Percentiles rank a stretch among this genome's conserved stretches.
Conservation (phyloP, 92 coral and sea anemone genomes). For the Heteractis magnifica region DNA sequence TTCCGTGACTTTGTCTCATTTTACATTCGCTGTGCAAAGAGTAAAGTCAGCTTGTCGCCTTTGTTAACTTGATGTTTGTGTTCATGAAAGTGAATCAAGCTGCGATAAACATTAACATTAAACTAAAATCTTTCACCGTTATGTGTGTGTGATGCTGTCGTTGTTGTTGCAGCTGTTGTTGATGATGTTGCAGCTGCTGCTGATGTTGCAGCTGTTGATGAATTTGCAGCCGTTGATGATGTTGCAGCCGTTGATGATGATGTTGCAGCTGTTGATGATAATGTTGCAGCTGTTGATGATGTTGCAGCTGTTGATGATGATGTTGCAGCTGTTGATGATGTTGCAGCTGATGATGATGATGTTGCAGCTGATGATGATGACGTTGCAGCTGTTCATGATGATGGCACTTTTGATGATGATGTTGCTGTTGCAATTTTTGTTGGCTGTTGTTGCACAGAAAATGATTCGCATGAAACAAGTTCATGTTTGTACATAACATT, state of each 20-base stretch:
- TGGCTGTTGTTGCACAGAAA: neutral
- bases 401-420: too few relatives aligned
- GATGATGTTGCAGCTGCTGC: too few relatives aligned
- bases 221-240: too few relatives aligned
- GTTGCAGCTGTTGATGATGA: neutral
- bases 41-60: slow-evolving; percentile 33
- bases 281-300: too few relatives aligned
- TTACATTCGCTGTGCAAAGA: slow-evolving; percentile 32
- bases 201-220: too few relatives aligned
- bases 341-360: too few relatives aligned
- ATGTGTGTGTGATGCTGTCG: neutral
- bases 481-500: neutral
- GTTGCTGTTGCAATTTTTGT: neutral
- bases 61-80: slow-evolving; percentile 5
- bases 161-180: neutral
- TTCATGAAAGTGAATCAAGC: slow-evolving; percentile 13
- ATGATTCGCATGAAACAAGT: neutral
- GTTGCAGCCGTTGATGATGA: too few relatives aligned
- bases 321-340: neutral
- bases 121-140: neutral
- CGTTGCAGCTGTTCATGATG: too few relatives aligned
- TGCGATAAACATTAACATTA: neutral
- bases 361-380: too few relatives aligned
- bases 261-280: too few relatives aligned
- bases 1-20: slow-evolving; percentile 26